Conservation (phyloP, 2,888 invertebrate species). For the Chromoteleia sp. region DNA sequence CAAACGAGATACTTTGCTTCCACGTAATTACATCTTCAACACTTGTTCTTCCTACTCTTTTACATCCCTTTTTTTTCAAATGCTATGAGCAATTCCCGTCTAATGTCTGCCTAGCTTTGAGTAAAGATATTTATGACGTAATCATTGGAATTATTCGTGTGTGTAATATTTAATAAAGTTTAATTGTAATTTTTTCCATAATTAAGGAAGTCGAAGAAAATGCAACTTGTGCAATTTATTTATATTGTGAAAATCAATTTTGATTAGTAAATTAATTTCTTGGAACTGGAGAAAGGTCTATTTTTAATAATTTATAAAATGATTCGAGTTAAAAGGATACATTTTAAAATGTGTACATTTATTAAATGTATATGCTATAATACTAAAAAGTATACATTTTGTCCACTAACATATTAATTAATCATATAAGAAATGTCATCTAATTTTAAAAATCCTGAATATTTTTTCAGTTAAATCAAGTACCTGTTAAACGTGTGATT, state of each 20-base stretch:
- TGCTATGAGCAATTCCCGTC: slow-evolving; percentile 1
- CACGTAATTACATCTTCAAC: slow-evolving; percentile 63
- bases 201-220: slow-evolving; percentile 16
- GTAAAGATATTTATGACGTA: slow-evolving; percentile 37
- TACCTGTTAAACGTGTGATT: too few species aligned
- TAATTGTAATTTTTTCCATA: slow-evolving; percentile 16
- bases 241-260: too few species aligned
- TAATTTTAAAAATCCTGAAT: too few species aligned
- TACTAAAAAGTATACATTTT: too few species aligned
- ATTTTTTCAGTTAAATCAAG: too few species aligned
- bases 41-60: slow-evolving; percentile 51
- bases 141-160: slow-evolving; percentile 16
- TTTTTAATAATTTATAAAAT: too few species aligned
- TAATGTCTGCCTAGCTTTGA: not conserved
- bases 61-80: slow-evolving; percentile 20
- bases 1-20: slow-evolving; percentile 62
- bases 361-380: too few species aligned
- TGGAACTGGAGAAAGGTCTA: too few species aligned
- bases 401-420: too few species aligned
- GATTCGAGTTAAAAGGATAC: too few species aligned
- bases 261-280: not conserved
- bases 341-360: not conserved
- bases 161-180: slow-evolving; percentile 12
- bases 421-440: too few species aligned
- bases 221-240: not conserved